Conservation (phyloP, 2,888 invertebrate genomes). For the Drepanosiphum platanoidis region DNA sequence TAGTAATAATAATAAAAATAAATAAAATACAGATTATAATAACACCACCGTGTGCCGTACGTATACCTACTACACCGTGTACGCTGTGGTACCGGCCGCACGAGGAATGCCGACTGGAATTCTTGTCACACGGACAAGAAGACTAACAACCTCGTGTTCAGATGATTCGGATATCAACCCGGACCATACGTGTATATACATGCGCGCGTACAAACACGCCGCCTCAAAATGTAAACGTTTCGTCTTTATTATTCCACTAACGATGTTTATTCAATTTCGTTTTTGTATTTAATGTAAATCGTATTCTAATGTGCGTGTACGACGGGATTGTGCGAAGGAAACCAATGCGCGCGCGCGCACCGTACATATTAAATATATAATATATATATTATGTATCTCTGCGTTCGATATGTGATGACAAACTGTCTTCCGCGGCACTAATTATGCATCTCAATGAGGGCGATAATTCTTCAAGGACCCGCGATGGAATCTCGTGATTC, state of each 20-base stretch:
- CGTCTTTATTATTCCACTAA: conserved; percentile 10
- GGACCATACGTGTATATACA: not conserved
- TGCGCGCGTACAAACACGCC: not conserved
- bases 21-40: not conserved
- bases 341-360: not conserved
- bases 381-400: no score
- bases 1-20: no score
- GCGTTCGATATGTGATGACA: not conserved
- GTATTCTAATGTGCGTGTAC: not conserved
- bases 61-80: not conserved
- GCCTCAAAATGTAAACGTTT: conserved; percentile 25
- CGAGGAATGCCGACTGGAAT: conserved; percentile 44
- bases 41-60: not conserved
- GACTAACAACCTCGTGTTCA: conserved; percentile 44
- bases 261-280: conserved; percentile 7
- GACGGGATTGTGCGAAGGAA: no score
- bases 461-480: conserved; percentile 19
- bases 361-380: not conserved
- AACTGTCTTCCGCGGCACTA: conserved; percentile 13
- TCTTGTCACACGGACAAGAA: conserved; percentile 21
- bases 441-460: conserved; percentile 32
- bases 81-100: not conserved
- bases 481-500: conserved; percentile 17
- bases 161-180: conserved; percentile 27
- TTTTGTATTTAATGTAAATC: conserved; percentile 24